phyloP scores from a whole-genome alignment of 2,113 vertebrate genomes.

The Notarius quadriscutis region DNA sequence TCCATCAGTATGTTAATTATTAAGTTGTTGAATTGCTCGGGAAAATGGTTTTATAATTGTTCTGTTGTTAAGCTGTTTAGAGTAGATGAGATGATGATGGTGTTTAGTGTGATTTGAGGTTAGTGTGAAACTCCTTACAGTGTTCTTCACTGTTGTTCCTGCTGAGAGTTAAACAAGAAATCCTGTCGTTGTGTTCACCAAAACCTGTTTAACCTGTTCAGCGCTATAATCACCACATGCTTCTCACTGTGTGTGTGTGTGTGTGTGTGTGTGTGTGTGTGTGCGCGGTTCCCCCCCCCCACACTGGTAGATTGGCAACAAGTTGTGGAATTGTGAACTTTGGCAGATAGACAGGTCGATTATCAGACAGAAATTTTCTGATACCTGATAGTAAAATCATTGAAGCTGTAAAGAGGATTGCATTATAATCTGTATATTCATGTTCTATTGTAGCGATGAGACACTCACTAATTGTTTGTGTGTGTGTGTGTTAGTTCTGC shows the following conservation, averaged over 20 bases:
- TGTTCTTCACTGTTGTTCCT: not conserved
- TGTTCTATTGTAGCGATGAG: too few relatives aligned
- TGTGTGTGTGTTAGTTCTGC: too few relatives aligned
- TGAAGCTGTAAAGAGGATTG: too few relatives aligned
- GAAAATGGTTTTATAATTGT: not conserved
- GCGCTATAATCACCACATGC: not conserved
- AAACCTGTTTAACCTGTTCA: slow-evolving; percentile 16
- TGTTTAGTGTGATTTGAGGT: not conserved
- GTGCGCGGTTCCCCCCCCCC: too few relatives aligned
- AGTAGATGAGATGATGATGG: not conserved
- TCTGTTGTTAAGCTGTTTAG: not conserved
- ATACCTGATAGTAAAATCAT: too few relatives aligned
- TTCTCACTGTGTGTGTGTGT: not conserved
- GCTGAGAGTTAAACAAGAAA: not conserved
- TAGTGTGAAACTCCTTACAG: not conserved
- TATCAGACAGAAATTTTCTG: too few relatives aligned
- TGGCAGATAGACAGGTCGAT: too few relatives aligned
- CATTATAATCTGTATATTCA: too few relatives aligned
- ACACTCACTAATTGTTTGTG: too few relatives aligned
- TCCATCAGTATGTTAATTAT: not conserved
- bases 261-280: not conserved
- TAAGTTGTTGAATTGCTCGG: not conserved
- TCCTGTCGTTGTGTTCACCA: not conserved
- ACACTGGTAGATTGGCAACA: too few relatives aligned
- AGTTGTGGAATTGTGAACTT: too few relatives aligned